Conservation (phyloP, 2,113 vertebrate genomes). For the Mastomys coucha region DNA sequence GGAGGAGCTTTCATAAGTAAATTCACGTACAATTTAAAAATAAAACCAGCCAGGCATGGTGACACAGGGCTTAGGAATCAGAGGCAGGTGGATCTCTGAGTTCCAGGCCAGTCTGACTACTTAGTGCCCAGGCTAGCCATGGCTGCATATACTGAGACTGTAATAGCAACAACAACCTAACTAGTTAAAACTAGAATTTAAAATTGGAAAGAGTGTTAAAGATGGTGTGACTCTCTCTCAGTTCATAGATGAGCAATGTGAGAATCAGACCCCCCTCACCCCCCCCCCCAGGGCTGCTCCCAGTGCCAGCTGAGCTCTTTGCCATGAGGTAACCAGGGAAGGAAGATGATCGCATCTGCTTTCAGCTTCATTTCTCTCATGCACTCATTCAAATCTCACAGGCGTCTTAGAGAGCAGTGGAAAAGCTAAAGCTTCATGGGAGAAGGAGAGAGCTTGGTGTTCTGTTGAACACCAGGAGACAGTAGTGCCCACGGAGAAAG, state of each 20-base stretch:
- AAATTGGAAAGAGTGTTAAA: slow-evolving; percentile 22
- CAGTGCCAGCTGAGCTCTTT: rapidly evolving
- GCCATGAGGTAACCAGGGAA: not conserved
- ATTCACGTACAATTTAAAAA: slow-evolving; percentile 19
- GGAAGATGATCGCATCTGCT: not conserved
- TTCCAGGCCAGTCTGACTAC: not conserved
- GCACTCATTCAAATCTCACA: not conserved
- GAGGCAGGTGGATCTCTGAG: not conserved
- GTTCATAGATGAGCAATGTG: slow-evolving; percentile 50
- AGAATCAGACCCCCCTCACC: not conserved
- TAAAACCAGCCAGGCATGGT: slow-evolving; percentile 29
- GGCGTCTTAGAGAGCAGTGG: not conserved
- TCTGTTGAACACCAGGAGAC: not conserved
- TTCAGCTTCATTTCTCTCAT: not conserved
- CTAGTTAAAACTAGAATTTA: slow-evolving; percentile 47
- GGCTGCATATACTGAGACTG: not conserved
- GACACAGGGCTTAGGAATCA: not conserved
- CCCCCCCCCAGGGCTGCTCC: not conserved
- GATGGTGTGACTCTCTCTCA: not conserved
- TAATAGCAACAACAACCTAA: not conserved
- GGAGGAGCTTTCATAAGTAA: slow-evolving; percentile 17
- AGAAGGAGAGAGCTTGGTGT: not conserved
- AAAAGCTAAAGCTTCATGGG: not conserved
- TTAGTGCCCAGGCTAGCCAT: not conserved
- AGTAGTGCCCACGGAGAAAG: not conserved